A percentile compares a stretch with the other conserved stretches of the same genome.
phyloP scores from a whole-genome alignment of 2,113 vertebrate genomes.

The Agelaius tricolor region DNA sequence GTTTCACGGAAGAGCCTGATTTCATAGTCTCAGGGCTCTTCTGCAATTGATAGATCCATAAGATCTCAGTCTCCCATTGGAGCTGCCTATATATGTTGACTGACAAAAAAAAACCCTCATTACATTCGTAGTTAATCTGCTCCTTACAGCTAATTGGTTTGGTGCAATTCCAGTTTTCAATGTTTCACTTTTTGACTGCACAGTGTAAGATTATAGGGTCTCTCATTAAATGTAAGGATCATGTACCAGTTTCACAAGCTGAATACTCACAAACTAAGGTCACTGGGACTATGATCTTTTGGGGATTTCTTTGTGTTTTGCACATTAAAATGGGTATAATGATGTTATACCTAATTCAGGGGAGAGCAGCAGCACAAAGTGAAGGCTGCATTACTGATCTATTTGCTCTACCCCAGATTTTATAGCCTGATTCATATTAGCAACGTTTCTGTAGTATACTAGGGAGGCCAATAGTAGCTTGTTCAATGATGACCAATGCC shows the following conservation, averaged over 20 bases:
- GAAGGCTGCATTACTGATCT: background rate
- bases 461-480: background rate
- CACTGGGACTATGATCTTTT: background rate
- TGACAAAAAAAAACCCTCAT: accelerated
- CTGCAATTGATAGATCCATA: background rate
- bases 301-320: background rate
- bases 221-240: background rate
- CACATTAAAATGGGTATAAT: background rate
- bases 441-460: background rate
- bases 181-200: background rate
- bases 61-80: background rate
- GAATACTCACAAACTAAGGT: background rate
- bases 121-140: background rate
- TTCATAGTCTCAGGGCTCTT: background rate
- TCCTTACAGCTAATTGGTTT: background rate
- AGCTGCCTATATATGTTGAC: background rate
- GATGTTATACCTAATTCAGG: background rate
- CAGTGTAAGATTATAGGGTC: background rate
- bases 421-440: background rate
- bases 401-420: background rate
- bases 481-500: background rate
- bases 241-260: background rate
- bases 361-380: background rate
- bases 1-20: background rate
- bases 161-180: background rate